Percentiles rank a stretch among this genome's conserved stretches.
These are phyloP conservation scores for Bradysia coprophila DNA, from an alignment of 1,140 invertebrate genomes.

Conservation along the genomic window DNA sequence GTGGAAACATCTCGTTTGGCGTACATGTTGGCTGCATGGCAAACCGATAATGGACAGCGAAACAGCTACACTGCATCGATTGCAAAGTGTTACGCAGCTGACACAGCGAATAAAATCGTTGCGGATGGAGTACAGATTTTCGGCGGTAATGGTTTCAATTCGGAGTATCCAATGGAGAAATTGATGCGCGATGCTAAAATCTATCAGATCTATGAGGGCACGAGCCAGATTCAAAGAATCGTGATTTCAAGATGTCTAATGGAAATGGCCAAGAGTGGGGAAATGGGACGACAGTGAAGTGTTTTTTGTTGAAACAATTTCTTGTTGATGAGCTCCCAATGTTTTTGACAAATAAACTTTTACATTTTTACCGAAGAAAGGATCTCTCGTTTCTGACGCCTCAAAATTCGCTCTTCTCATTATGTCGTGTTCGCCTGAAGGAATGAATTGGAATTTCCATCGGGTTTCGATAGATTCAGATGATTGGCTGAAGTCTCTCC, in stretches of 20 bases:
- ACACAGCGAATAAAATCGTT: slow-evolving; percentile 88
- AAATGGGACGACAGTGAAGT: no score
- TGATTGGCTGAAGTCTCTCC: no score
- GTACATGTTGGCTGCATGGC: slow-evolving; percentile 76
- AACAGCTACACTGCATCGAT: slow-evolving; percentile 79
- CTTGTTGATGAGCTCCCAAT: no score
- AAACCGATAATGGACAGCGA: slow-evolving; percentile 57
- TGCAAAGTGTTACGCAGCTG: slow-evolving; percentile 81
- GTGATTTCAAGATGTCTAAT: slow-evolving; percentile 78
- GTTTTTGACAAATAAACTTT: no score
- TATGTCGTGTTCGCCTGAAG: no score
- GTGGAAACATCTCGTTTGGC: slow-evolving; percentile 75
- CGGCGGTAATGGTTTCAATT: slow-evolving; percentile 96
- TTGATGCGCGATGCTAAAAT: slow-evolving; percentile 99
- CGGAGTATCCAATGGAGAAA: slow-evolving; percentile 96
- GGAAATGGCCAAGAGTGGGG: slow-evolving; percentile 32
- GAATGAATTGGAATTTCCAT: no score
- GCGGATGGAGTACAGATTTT: slow-evolving; percentile 95
- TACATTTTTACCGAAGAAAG: no score
- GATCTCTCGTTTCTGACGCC: no score
- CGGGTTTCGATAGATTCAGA: no score
- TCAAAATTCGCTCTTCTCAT: no score
- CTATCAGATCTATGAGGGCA: slow-evolving; percentile 97
- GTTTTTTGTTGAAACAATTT: no score
- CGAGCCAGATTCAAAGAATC: slow-evolving; percentile 87